Base-by-base conservation (phyloP, 2,797 vertebrate genomes). In the Melanotaenia trifasciata region DNA sequence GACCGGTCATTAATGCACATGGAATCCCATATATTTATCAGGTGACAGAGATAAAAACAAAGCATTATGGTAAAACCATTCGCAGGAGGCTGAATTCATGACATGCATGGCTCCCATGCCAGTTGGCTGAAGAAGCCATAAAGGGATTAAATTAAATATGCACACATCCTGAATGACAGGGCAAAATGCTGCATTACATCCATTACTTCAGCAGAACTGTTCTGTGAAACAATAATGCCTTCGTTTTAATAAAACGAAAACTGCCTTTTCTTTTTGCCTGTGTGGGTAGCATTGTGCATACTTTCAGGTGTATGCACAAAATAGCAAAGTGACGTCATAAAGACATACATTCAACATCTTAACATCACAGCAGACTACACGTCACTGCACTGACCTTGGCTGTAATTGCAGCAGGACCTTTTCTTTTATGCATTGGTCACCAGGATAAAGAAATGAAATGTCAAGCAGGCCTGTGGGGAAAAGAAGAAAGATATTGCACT, bases 401-500 rank as follows among this genome's bases (percentile, higher is more conserved):
- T 84, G 75, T 88, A 91, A 93, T 88, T 90, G 86, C 80, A 82
- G 75, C 28, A 73, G 75, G 81, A 89, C 88, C 84, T 91, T 89
- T 91, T 89, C 74, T 84, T 90, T 88, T 87, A 88, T 86, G 83
- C 79, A 79, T 76, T 89, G 87, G 84, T 89, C 85, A 89, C 89
- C 32, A 33, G 88, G 82, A 90, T 84, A 65, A 83, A 91, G 76
- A 89, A 90, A 89, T 90, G 51, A 91, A 92, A 92, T 92, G 90
- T 91, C 91, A 93, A 67, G 71, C 70, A 38, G 79, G 83, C 86
- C 84, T 47, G 69, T 84, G 78, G 78, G 79, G 69, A 24, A 63
- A 76, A 76, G 83, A 80, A 71, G 64, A 63, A 69, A 87, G 72
- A 78, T 72, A 80, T 73, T 78, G 68, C 62, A 70, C 70, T 82